These are phyloP conservation scores for Somateria mollissima DNA, from an alignment of 2,797 vertebrate genomes.

Conservation along the genomic window DNA sequence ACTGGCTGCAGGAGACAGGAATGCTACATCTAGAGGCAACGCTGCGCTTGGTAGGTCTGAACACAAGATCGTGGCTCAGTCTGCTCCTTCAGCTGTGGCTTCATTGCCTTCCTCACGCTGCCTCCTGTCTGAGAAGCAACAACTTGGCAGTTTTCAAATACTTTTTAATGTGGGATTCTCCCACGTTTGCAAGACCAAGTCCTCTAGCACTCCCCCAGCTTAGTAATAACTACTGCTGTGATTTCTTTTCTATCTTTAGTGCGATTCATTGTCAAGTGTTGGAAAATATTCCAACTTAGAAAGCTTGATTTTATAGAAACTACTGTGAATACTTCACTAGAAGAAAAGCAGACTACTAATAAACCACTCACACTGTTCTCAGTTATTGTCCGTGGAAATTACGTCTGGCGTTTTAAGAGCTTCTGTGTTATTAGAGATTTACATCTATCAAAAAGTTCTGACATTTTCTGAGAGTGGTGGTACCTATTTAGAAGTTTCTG, in stretches of 20 bases:
- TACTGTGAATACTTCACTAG: background rate
- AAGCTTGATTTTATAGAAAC: background rate
- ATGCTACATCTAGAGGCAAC: background rate
- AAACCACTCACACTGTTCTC: background rate
- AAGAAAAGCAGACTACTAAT: background rate
- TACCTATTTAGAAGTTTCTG: background rate
- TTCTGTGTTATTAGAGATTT: background rate
- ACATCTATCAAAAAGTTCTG: background rate
- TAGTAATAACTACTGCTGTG: background rate
- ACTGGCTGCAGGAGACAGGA: background rate
- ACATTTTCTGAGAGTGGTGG: background rate
- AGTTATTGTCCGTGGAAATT: background rate
- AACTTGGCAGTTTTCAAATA: background rate
- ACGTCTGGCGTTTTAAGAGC: background rate
- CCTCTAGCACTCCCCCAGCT: background rate
- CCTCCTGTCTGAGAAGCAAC: background rate
- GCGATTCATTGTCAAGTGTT: background rate
- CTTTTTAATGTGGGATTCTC: background rate
- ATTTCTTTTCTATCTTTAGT: background rate
- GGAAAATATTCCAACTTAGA: background rate
- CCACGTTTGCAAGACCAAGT: background rate
- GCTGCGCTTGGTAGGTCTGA: background rate
- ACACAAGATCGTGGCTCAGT: background rate
- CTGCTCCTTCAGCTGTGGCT: background rate
- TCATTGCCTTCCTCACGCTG: background rate